phyloP scores from a whole-genome alignment of 1,140 invertebrate genomes.

The Lordiphosa collinella region DNA sequence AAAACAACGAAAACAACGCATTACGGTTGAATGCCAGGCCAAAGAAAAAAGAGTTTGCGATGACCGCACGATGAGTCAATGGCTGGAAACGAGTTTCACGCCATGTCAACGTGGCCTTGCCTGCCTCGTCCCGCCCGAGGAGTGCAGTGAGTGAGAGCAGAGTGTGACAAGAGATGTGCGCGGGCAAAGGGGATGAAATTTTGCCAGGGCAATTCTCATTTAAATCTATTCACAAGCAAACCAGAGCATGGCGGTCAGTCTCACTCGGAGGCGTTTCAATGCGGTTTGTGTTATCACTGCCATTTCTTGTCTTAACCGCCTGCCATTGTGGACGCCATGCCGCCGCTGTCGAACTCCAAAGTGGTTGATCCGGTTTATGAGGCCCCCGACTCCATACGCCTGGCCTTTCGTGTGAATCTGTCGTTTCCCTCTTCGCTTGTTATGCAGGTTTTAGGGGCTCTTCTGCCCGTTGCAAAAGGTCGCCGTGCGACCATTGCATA shows the following conservation, averaged over 20 bases:
- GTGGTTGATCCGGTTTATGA: conserved; percentile 70
- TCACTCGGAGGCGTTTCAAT: conserved; percentile 11
- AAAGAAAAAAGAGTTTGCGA: conserved; percentile 24
- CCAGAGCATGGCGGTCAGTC: conserved; percentile 41
- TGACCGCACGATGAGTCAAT: conserved; percentile 57
- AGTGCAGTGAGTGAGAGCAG: conserved; percentile 21
- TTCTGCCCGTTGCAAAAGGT: conserved; percentile 14
- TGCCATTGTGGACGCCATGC: conserved; percentile 58
- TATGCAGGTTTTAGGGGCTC: conserved; percentile 21
- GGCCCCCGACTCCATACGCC: conserved; percentile 14
- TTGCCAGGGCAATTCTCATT: conserved; percentile 31
- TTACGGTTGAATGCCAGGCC: conserved; percentile 22
- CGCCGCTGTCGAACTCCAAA: conserved; percentile 25
- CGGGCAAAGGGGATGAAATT: conserved; percentile 41
- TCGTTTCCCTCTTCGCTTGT: conserved; percentile 20
- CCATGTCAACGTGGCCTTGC: conserved; percentile 4
- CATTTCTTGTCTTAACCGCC: conserved; percentile 34
- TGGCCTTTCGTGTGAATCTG: conserved; percentile 28
- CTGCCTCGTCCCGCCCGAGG: background rate
- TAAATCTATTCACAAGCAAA: conserved; percentile 53
- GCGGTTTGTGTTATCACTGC: conserved; percentile 61
- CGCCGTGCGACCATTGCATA: conserved; percentile 10
- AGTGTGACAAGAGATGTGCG: conserved; percentile 16
- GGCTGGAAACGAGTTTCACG: conserved; percentile 34
- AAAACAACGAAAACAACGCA: conserved; percentile 42